Conservation (phyloP, 2,797 vertebrate genomes). For the Phoebastria nigripes region DNA sequence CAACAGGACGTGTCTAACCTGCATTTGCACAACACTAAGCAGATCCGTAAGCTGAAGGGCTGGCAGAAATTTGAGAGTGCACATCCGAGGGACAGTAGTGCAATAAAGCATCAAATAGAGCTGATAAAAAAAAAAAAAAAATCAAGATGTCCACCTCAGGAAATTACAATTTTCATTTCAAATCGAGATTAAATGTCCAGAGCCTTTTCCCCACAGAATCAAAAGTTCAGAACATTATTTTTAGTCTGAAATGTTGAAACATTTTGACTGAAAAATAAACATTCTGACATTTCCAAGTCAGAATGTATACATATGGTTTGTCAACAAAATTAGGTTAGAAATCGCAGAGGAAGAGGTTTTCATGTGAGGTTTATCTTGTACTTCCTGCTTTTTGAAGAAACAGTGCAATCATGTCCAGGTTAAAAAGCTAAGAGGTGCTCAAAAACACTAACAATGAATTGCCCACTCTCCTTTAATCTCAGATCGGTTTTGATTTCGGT, state of each 20-base stretch:
- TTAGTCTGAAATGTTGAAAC: not conserved
- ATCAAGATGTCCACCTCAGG: not conserved
- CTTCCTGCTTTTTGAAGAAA: conserved; percentile 51
- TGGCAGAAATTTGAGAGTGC: not conserved
- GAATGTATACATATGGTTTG: conserved; percentile 37
- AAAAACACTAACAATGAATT: conserved; percentile 6
- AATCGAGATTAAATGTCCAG: not conserved
- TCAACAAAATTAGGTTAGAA: conserved; percentile 50
- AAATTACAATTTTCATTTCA: not conserved
- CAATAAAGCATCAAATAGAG: not conserved
- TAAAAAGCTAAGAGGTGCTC: conserved; percentile 45
- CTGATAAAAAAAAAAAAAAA: not conserved
- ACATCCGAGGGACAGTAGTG: not conserved
- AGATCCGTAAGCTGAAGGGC: not conserved
- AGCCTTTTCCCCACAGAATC: not conserved
- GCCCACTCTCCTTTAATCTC: not conserved
- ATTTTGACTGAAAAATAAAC: conserved; percentile 53
- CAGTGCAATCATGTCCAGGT: not conserved
- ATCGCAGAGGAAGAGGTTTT: conserved; percentile 39
- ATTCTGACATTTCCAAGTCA: conserved; percentile 27
- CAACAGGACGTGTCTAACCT: not conserved
- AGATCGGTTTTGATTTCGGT: not conserved
- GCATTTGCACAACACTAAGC: not conserved
- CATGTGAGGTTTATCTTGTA: conserved; percentile 44
- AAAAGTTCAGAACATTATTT: not conserved